phyloP scores from a whole-genome alignment of 2,113 vertebrate species.

The Aphyosemion australe region DNA sequence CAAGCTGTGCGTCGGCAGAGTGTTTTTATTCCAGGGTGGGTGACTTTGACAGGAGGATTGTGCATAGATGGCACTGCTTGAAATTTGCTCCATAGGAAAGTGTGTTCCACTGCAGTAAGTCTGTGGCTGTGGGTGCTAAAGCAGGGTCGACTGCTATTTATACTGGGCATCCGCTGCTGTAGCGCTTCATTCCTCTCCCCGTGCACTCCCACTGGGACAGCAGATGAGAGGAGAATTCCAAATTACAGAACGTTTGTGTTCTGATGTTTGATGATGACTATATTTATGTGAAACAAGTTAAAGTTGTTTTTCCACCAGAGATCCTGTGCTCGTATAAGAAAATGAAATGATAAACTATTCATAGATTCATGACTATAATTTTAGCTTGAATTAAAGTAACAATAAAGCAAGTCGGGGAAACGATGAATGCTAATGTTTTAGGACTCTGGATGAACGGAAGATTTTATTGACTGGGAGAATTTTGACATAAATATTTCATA shows the following conservation, averaged over 20 bases:
- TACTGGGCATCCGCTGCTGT: slow-evolving; percentile 59
- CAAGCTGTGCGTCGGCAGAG: slow-evolving; percentile 10
- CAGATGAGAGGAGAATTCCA: slow-evolving; percentile 28
- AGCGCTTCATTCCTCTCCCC: slow-evolving; percentile 37
- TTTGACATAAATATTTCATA: too few relatives aligned
- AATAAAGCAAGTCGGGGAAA: neutral
- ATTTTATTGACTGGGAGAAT: too few relatives aligned
- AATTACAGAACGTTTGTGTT: slow-evolving; percentile 10
- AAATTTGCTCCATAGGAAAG: slow-evolving; percentile 51
- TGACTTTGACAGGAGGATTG: slow-evolving; percentile 55
- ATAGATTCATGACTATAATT: neutral
- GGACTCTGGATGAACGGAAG: neutral
- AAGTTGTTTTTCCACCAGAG: neutral
- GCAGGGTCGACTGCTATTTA: slow-evolving; percentile 68
- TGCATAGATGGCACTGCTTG: slow-evolving; percentile 37
- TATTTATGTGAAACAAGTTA: slow-evolving; percentile 11
- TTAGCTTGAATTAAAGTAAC: neutral
- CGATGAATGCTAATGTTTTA: neutral
- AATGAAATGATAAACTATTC: neutral
- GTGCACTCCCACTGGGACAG: slow-evolving; percentile 27
- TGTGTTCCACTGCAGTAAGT: slow-evolving; percentile 60
- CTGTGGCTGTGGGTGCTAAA: slow-evolving; percentile 54
- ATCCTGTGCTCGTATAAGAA: neutral
- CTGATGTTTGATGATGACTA: slow-evolving; percentile 4
- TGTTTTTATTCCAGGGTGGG: slow-evolving; percentile 33